Percentiles rank a stretch among this genome's conserved stretches.
These are phyloP conservation scores for Harmothoe impar DNA, from an alignment of 2,888 invertebrate species.

Conservation along the genomic window DNA sequence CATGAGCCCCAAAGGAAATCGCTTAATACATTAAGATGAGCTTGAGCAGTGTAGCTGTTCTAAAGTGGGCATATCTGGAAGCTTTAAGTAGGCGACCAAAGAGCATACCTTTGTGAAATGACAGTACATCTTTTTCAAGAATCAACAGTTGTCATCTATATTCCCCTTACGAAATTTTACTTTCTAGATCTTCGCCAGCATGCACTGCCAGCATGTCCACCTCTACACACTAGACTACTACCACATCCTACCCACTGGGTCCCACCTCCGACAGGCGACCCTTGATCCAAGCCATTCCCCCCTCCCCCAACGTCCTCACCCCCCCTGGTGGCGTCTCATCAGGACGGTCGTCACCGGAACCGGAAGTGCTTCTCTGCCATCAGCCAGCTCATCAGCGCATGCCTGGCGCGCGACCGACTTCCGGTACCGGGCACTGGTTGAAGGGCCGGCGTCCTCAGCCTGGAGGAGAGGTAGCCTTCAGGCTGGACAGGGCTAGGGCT, in stretches of 20 bases:
- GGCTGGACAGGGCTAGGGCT: background rate
- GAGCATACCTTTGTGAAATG: too few relatives aligned
- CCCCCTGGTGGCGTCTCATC: conserved; percentile 9
- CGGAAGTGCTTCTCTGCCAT: conserved; percentile 44
- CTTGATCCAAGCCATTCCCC: conserved; percentile 29
- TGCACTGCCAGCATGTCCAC: too few relatives aligned
- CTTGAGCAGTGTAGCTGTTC: too few relatives aligned
- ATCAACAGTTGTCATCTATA: too few relatives aligned
- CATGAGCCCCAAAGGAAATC: too few relatives aligned
- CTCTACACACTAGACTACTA: too few relatives aligned
- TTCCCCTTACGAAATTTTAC: too few relatives aligned
- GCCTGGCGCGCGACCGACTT: conserved; percentile 33
- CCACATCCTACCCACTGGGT: background rate
- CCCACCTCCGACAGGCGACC: conserved; percentile 20
- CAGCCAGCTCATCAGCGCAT: conserved; percentile 55
- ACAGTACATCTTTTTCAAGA: too few relatives aligned
- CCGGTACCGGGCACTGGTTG: background rate
- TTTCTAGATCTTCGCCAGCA: too few relatives aligned
- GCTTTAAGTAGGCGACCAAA: too few relatives aligned
- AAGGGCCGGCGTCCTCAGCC: background rate
- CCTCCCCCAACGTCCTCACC: background rate
- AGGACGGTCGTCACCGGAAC: conserved; percentile 35
- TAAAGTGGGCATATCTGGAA: too few relatives aligned
- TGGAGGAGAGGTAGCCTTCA: background rate
- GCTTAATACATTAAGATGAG: too few relatives aligned